phyloP scores from a whole-genome alignment of 2,888 invertebrate genomes.

The Colletes collaris region DNA sequence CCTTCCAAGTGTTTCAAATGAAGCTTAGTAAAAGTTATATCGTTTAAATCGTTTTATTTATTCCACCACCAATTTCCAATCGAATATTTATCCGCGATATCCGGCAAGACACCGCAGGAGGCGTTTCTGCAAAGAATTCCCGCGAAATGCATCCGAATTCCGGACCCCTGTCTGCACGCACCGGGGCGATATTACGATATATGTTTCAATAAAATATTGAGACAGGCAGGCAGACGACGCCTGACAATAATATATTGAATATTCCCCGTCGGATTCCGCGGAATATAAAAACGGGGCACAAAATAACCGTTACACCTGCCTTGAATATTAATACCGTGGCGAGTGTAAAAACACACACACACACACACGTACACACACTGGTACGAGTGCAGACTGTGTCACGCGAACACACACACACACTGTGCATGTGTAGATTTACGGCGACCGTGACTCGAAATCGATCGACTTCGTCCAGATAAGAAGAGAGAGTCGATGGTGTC shows the following conservation, averaged over 20 bases:
- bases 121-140: constrained; percentile 47
- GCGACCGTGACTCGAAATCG: constrained; percentile 5
- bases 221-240: constrained; percentile 70
- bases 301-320: constrained; percentile 73
- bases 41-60: too few species aligned
- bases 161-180: constrained; percentile 60
- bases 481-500: constrained; percentile 3
- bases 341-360: constrained; percentile 41
- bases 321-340: constrained; percentile 75
- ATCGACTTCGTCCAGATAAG: constrained; percentile 20
- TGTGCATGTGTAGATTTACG: constrained; percentile 32
- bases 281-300: constrained; percentile 72
- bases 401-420: not conserved
- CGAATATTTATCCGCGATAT: too few species aligned
- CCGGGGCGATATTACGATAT: constrained; percentile 72
- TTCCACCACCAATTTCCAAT: too few species aligned
- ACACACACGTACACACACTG: not conserved
- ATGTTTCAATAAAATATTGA: constrained; percentile 79
- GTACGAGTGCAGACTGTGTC: not conserved
- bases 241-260: constrained; percentile 76
- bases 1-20: too few species aligned
- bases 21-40: too few species aligned
- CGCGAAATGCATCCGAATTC: constrained; percentile 57
- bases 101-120: not conserved
- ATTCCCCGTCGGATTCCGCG: constrained; percentile 69